Base-by-base conservation (phyloP, 2,113 vertebrate genomes). In the Alligator mississippiensis region DNA sequence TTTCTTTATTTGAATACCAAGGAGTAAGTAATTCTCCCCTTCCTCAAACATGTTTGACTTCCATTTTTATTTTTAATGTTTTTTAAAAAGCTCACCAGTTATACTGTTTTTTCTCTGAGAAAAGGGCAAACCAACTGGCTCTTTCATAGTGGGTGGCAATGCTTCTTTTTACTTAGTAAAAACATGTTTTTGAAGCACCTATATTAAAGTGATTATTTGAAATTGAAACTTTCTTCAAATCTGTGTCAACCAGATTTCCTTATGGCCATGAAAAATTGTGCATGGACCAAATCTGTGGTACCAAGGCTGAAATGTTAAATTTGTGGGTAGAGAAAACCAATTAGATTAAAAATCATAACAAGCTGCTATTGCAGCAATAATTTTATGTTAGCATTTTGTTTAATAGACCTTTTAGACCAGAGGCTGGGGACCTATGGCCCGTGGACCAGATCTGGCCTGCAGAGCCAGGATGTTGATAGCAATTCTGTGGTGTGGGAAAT, bases 1-100 rank as follows among this genome's bases (percentile, higher is more conserved):
- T 99, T 85, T 99, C 98, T 5, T 96, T 98, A 60, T 98, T 98
- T 95, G 99, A 98, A 97, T 98, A 96, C 72, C 95, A 96, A 85
- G 99, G 99, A 98, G 99, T 99, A 97, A 98, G 95, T 95, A 85
- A 93, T 81, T 72, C 16, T 82, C 1, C 88, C 11, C 11, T 28
- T 59, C 87, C 30, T 87, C 58, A 90, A 88, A 11, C 77, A 58
- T 58, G 59, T 24, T 93, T 96, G 72, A 28, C 72, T 89, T 85
- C 15, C 76, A 5, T 63, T 66, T 85, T 62, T 90, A 2, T 7
- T 63, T 74, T 85, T 68, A 27, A n/a, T 28, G 84, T 57, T 79
- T 79, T 15, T 76, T 84, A 34, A 17, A 70, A 13, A 3, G 60
- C 10, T 76, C 9, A 7, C 18, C 64, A 5, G 18, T 47, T 47